Conservation (phyloP, 2,797 vertebrate species). For the Chloroceryle amazona region DNA sequence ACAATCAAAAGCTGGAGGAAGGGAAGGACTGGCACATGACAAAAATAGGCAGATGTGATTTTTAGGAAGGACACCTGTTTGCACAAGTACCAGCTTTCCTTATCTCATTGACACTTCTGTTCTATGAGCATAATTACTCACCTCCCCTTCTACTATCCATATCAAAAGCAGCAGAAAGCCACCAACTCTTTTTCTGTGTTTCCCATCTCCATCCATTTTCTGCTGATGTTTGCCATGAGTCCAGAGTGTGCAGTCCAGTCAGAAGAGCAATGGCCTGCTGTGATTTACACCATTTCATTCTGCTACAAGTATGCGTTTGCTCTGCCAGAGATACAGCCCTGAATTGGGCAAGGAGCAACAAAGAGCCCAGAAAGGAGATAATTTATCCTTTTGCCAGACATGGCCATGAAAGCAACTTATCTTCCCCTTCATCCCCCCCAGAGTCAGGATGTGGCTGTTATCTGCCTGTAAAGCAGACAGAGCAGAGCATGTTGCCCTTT, state of each 20-base stretch:
- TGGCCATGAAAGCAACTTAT: slow-evolving; percentile 54
- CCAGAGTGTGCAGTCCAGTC: neutral
- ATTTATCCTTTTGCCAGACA: slow-evolving; percentile 54
- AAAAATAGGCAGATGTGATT: neutral
- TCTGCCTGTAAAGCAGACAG: slow-evolving; percentile 49
- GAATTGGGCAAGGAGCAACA: neutral
- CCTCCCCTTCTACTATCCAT: neutral
- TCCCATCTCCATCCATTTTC: neutral
- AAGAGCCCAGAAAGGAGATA: slow-evolving; percentile 23
- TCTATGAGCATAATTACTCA: neutral
- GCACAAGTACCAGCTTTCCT: neutral
- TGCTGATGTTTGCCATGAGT: neutral
- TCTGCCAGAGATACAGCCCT: slow-evolving; percentile 16
- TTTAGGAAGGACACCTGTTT: neutral
- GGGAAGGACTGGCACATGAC: neutral
- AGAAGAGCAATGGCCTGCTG: neutral
- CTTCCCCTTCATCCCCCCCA: slow-evolving; percentile 52
- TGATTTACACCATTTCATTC: neutral
- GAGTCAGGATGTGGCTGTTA: slow-evolving; percentile 60
- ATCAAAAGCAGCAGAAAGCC: neutral
- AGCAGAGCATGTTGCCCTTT: slow-evolving; percentile 21
- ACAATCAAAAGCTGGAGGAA: neutral
- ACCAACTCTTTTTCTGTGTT: neutral
- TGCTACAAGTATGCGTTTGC: neutral
- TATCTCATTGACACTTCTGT: neutral